Evolutionary conservation across 2,888 invertebrate species (phyloP), one percentile per base, ranked within the genome.

Genomic region (Tetheella fluctuosa): DNA sequence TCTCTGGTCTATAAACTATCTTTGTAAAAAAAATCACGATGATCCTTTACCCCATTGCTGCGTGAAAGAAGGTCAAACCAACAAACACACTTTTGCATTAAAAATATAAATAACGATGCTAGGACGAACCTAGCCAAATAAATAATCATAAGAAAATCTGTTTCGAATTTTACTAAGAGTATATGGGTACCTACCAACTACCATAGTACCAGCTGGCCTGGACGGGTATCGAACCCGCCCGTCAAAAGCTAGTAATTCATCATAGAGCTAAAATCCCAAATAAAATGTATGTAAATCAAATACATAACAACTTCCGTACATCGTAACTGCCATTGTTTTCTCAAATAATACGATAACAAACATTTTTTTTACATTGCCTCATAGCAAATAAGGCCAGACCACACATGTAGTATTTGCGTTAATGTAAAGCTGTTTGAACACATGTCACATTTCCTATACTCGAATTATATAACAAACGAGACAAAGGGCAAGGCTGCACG

Each of bases 341-440:
- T 20, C 48, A 48, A 10, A 48, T 48, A 48, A 48, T 55, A 23
- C 55, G 34, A 20, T 17, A 20, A 34, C 10, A 34, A 15, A 37
- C 1, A 37, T 10, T 20, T 54, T 15, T 54, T 54, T 54, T 54
- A 17, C 10, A 30, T 30, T 30, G 30, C 30, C 30, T 34, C 4
- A 23, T 15, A 23, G 23, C 55, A 55, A 54, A 54, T 34, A 54
- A 55, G 20, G 20, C 15, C 20, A 23, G 54, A 30, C 59, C 59
- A 59, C 59, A 59, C 59, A 55, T 55, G 48, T 20, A 48, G 55
- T 59, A 59, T 59, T 59, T 55, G 55, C 59, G 34, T 54, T 59
- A 55, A 59, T 59, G 59, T 59, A 48, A 12, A 59, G 54, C 48
- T 55, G 59, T 59, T 59, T 59, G 30, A 15, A 59, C 59, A 59